Base-by-base conservation (phyloP, 2,888 invertebrate species). In the Andrena camellia region DNA sequence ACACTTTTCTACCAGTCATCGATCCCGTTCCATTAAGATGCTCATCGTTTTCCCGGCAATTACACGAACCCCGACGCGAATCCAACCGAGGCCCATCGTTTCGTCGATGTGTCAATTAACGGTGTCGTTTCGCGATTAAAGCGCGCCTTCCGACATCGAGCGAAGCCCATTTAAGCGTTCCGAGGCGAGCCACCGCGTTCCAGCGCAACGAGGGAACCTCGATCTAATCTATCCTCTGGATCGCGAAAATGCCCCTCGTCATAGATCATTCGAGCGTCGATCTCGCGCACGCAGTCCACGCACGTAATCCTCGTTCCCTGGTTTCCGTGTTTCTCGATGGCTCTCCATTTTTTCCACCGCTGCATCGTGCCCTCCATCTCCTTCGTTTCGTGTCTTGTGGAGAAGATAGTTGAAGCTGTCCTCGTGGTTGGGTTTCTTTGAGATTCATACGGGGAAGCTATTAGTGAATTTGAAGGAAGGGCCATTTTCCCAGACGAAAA, bases 291-390 rank as follows among this genome's bases (percentile, higher is more conserved):
- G 8, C 5, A 72, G 42, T 79, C 71, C 3, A 68, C 33, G 52
- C 78, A 48, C 75, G 71, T 72, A 63, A 68, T 72, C 26, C 50
- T 57, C 26, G 50, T 64, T 42, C 13, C 54, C 20, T 33, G 63
- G 71, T 54, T 81, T 68, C 71, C 67, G 67, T 72, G 29, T 54
- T 72, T 81, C 67, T 57, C 54, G 50, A 57, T 69, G 50, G 63
- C 13, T 17, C 42, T 42, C 42, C 4, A 42, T 42, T 13, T 42
- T 69, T 50, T 50, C 64, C 33, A 31, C 57, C 7, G n/a, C 13
- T 29, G 17, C 29, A 62, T 72, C 71, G 57, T 50, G 62, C 48
- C 68, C 57, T 13, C 17, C 42, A 13, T 78, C 33, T 26, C 66
- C 35, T 67, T 10, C 57, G 50, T 59, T 72, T 78, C 79, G 3